Percentiles rank a stretch among this genome's conserved stretches.
phyloP scores from a whole-genome alignment of 2,888 invertebrate genomes.

The Pandemis corylana region DNA sequence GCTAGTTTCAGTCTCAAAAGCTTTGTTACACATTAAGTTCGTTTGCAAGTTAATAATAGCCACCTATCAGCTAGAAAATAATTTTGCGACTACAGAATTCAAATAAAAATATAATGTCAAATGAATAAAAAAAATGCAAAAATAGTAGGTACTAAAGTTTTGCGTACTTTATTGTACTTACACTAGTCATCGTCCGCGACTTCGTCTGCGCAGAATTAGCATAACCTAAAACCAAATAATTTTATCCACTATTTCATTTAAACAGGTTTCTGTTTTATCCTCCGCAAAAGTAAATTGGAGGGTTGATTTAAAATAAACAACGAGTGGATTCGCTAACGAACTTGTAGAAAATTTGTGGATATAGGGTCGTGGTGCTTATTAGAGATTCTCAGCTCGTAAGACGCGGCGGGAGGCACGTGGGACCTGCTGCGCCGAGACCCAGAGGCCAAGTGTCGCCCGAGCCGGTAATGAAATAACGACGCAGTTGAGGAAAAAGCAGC shows the following conservation, averaged over 20 bases:
- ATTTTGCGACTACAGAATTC: neutral
- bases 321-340: slow-evolving; percentile 74
- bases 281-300: slow-evolving; percentile 55
- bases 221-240: no score
- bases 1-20: slow-evolving; percentile 28
- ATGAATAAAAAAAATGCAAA: no score
- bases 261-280: slow-evolving; percentile 35
- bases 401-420: slow-evolving; percentile 56
- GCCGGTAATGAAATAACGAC: slow-evolving; percentile 49
- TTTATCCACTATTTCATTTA: neutral
- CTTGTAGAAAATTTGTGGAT: slow-evolving; percentile 70
- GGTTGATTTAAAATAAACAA: slow-evolving; percentile 72
- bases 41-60: neutral
- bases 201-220: no score
- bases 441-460: slow-evolving; percentile 41
- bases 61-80: neutral
- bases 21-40: slow-evolving; percentile 23
- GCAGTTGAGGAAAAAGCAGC: slow-evolving; percentile 33
- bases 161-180: no score
- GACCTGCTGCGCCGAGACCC: slow-evolving; percentile 42
- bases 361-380: slow-evolving; percentile 69
- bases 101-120: no score
- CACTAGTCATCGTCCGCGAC: no score
- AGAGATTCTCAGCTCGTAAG: slow-evolving; percentile 70
- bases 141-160: no score